Percentiles rank a stretch among this genome's conserved stretches.
phyloP scores from a whole-genome alignment of 2,113 vertebrate species.

The Lamprotornis superbus region DNA sequence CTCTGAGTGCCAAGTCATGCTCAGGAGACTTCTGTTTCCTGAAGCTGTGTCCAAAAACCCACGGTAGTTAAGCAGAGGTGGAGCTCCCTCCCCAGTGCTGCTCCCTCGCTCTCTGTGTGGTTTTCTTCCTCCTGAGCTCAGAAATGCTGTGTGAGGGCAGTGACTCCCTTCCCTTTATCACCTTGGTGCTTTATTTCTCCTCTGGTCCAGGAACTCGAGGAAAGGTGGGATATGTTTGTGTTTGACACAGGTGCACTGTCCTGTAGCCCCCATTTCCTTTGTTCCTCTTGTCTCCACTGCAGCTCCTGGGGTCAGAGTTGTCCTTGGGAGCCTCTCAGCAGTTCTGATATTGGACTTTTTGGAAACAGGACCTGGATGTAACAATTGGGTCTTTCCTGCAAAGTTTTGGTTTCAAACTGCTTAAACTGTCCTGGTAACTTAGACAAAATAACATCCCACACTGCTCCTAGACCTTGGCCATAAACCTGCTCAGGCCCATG shows the following conservation, averaged over 20 bases:
- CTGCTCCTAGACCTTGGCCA: not conserved
- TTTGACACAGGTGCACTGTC: not conserved
- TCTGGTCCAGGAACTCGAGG: not conserved
- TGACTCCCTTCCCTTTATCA: fast-evolving
- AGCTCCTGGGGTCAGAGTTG: fast-evolving
- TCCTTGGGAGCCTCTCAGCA: not conserved
- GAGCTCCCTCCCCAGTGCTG: not conserved
- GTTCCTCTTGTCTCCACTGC: not conserved
- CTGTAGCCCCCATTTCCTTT: not conserved
- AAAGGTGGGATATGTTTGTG: not conserved
- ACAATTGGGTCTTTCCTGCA: not conserved
- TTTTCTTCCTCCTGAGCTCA: not conserved
- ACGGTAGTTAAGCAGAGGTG: fast-evolving
- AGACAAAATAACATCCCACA: not conserved
- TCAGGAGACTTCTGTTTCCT: not conserved
- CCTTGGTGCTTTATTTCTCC: not conserved
- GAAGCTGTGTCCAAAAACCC: not conserved
- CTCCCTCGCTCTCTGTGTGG: not conserved
- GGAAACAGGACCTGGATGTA: not conserved
- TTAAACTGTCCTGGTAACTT: not conserved
- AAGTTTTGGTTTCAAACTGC: not conserved
- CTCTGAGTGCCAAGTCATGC: not conserved
- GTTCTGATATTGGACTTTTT: not conserved
- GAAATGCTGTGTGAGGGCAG: not conserved
- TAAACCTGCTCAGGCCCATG: not conserved